Evolutionary conservation across 2,113 vertebrate genomes (phyloP), one percentile per base, ranked within the genome.

Genomic region (Myxocyprinus asiaticus): DNA sequence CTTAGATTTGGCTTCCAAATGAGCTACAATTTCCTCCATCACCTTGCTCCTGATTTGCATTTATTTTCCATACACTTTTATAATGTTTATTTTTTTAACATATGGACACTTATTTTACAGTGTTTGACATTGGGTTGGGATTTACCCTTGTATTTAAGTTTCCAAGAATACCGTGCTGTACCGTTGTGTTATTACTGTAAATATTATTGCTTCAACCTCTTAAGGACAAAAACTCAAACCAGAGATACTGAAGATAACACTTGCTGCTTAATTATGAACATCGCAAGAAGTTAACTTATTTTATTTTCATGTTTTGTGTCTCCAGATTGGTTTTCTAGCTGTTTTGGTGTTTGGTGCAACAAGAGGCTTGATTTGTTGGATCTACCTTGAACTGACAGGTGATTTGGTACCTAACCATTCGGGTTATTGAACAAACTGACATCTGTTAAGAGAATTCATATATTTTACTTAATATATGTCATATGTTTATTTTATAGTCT

Each of bases 181-280:
- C 22, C 22, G 22, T 33, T 70, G 15, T 68, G 67, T 69, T 69
- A 42, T 33, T 44, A 56, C 8, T 42, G 51, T 70, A 44, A 70
- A 44, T 70, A n/a, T 56, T 71, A 7, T 42, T 56, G 43, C 33
- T 44, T 55, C 9, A 70, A 9, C 68, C 4, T 71, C 51, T 70
- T n/a, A 15, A 55, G 9, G 11, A 11, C 22, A 15, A 14, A 42
- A 43, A 8, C 6, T 42, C 42, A 33, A n/a, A 4, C 68, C 7
- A 5, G 12, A 71, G 51, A 44, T 15, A 9, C 68, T 12, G 6
- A 48, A 56, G 33, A n/a, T 15, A 12, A 5, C 7, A 15, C 12
- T 6, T 71, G 9, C 4, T 9, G 8, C 9, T 48, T 48, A 4
- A 51, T 51, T 53, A 4, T 4, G n/a, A n/a, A 43, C 33, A 70